A percentile compares a stretch with the other conserved stretches of the same genome.
Evolutionary conservation across 2,797 vertebrate genomes (phyloP).

Genomic region (Anniella stebbinsi): DNA sequence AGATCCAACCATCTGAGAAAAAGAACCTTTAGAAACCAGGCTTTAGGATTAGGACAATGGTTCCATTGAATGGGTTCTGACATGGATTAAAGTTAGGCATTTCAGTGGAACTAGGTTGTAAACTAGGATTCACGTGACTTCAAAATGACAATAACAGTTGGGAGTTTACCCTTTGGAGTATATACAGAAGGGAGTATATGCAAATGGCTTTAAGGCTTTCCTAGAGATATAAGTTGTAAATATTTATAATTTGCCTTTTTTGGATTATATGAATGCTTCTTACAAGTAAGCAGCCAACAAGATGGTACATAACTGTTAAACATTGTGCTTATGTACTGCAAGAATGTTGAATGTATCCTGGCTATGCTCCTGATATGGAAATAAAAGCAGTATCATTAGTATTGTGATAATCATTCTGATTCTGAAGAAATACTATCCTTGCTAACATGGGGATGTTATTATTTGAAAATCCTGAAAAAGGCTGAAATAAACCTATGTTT

Average conservation of each 20-base stretch:
- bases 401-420: background rate
- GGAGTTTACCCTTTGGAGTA: slow-evolving; percentile 17
- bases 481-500: background rate
- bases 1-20: background rate
- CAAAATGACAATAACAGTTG: background rate
- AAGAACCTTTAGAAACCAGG: background rate
- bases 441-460: background rate
- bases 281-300: slow-evolving; percentile 43
- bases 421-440: slow-evolving; percentile 2
- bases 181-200: slow-evolving; percentile 40
- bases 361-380: slow-evolving; percentile 66
- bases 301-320: slow-evolving; percentile 40
- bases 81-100: background rate
- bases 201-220: slow-evolving; percentile 59
- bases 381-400: background rate
- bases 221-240: slow-evolving; percentile 70
- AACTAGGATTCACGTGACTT: background rate
- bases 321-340: slow-evolving; percentile 53
- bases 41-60: background rate
- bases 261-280: slow-evolving; percentile 69
- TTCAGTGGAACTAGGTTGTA: background rate
- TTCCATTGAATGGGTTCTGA: background rate
- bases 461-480: background rate
- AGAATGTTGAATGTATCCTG: slow-evolving; percentile 67
- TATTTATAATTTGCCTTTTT: slow-evolving; percentile 68